phyloP scores from a whole-genome alignment of 2,797 vertebrate species.

The Parambassis ranga region DNA sequence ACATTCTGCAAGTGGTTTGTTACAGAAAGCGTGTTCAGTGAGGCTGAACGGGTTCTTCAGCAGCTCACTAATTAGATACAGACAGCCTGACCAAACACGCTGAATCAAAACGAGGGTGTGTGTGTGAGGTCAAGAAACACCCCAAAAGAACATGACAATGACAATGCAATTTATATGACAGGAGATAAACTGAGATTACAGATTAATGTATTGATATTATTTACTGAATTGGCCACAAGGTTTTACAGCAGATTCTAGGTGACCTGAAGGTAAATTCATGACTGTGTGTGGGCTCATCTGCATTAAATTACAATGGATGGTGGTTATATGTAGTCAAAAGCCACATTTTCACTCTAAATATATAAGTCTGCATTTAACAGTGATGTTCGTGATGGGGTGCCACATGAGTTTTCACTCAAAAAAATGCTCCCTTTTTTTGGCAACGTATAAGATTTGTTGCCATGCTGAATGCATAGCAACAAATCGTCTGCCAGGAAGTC shows the following conservation, averaged over 20 bases:
- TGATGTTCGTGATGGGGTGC: neutral
- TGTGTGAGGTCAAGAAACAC: constrained; percentile 22
- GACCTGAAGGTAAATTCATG: neutral
- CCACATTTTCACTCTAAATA: neutral
- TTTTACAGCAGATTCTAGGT: neutral
- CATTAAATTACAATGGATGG: neutral
- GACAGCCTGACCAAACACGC: constrained; percentile 38
- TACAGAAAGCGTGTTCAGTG: constrained; percentile 14
- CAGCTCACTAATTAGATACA: constrained; percentile 56
- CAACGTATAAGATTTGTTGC: constrained; percentile 42
- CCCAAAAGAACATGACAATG: neutral
- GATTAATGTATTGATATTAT: too few relatives aligned
- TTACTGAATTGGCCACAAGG: too few relatives aligned
- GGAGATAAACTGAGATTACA: neutral
- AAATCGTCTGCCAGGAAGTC: constrained; percentile 70
- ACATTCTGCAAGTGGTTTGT: constrained; percentile 39
- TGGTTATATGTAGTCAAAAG: neutral
- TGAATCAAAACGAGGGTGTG: too few relatives aligned
- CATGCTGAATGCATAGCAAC: constrained; percentile 37
- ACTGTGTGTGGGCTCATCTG: neutral
- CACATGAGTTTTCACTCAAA: too few relatives aligned
- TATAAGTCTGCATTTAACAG: neutral
- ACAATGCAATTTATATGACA: neutral
- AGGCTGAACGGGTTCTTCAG: constrained; percentile 31
- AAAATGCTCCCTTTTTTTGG: neutral